Conservation (phyloP, 2,888 invertebrate genomes). For the Thereva nobilitata region DNA sequence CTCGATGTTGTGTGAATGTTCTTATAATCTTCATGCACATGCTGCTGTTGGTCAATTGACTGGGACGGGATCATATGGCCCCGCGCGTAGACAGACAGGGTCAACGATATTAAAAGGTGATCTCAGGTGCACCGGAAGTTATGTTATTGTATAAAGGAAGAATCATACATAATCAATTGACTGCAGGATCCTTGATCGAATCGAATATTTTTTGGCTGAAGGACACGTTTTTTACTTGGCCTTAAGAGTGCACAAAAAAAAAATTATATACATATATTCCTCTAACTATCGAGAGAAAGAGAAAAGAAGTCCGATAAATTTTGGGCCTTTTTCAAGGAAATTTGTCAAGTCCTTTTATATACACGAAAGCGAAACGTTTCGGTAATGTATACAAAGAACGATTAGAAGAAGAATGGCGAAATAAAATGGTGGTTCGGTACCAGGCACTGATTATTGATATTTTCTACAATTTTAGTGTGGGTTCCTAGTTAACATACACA, state of each 20-base stretch:
- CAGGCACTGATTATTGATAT: slow-evolving; percentile 41
- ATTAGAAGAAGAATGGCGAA: slow-evolving; percentile 11
- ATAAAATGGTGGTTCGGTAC: slow-evolving; percentile 27
- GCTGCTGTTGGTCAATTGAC: slow-evolving; percentile 25
- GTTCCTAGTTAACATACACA: not conserved
- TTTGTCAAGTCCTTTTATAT: slow-evolving; percentile 20
- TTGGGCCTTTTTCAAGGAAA: slow-evolving; percentile 19
- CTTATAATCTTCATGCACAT: slow-evolving; percentile 36
- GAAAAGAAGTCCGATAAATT: not conserved
- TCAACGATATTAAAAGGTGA: slow-evolving; percentile 13
- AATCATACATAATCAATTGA: no score
- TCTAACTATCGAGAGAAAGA: no score
- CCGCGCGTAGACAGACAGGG: not conserved
- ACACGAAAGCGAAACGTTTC: not conserved
- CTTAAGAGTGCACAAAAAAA: no score
- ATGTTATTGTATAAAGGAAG: no score
- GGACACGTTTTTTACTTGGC: no score
- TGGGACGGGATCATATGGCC: slow-evolving; percentile 22
- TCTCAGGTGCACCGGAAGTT: slow-evolving; percentile 28
- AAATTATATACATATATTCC: no score
- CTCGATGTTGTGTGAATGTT: not conserved
- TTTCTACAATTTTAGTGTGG: slow-evolving; percentile 23
- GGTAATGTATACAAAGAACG: not conserved
- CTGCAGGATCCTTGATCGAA: no score
- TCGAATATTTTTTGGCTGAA: no score